Evolutionary conservation across 2,888 invertebrate genomes (phyloP), one percentile per base, ranked within the genome.

Genomic region (Bursaphelenchus okinawaensis): DNA sequence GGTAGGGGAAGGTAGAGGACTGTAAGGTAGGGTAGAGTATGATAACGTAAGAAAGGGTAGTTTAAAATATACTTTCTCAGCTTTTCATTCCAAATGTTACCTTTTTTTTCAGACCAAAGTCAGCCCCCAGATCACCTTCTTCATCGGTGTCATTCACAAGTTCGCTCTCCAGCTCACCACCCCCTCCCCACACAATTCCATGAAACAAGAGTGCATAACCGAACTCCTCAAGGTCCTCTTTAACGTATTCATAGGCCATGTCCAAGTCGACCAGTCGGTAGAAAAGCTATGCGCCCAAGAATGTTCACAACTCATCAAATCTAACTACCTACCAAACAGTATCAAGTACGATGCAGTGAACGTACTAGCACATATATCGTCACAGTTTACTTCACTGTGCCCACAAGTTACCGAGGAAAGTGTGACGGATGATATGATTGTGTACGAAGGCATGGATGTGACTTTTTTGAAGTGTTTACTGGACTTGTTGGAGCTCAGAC

Each of bases 171-270:
- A 50, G 16, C 12, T 59, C 1, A n/a, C 22, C 40, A 59, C n/a
- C n/a, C 40, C 40, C 16, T 16, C 12, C 6, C n/a, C 29, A 16
- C 55, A 59, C 4, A 59, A 22, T 26, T 50, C 60, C 8, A 27
- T 52, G 24, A 59, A 54, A 4, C 9, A 40, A n/a, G 64, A 68
- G 16, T 50, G 55, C n/a, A 27, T 62, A 2, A 72, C 52, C 29
- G 76, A 78, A 64, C 66, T 70, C 0, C 55, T 79, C 40, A 75
- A 75, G 59, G 65, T 72, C 19, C 67, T 79, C 51, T 79, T 75
- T 71, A 79, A 79, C 66, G 23, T 76, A 23, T 74, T 70, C 62
- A 78, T 74, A 52, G 71, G 74, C 55, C 62, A 67, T 3, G 62
- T 22, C 59, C 23, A 50, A 52, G 9, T 26, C 65, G 72, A 62